Base-by-base conservation (phyloP, 2,797 vertebrate species). In the Prionace glauca region DNA sequence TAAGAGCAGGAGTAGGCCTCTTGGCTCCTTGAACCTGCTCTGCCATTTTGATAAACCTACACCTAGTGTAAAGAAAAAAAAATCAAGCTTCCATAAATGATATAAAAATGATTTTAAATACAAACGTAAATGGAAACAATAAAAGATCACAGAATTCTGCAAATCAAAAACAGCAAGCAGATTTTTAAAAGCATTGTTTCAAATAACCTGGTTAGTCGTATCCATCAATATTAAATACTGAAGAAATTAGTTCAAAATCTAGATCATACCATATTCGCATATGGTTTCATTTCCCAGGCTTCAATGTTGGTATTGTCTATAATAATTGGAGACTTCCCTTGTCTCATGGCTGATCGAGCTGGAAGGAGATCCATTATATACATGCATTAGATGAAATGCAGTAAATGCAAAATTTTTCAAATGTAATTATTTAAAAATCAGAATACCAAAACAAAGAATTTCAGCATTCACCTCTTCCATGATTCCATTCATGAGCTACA, bases 231-330 rank as follows among this genome's bases (percentile, higher is more conserved):
- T 67, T 56, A 95, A 36, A 77, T 72, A 71, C 12, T 72, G 24
- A 95, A 91, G 32, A 91, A 56, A 95, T 74, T 11, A 77, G 14
- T 56, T 77, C 26, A 95, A 65, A 56, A 95, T 95, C 93, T 74
- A 56, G 45, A 32, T 96, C 97, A 97, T 98, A 98, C 98, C 98
- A 98, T 98, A 96, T 97, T 96, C 96, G 97, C 98, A 95, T 98
- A 98, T 0, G 98, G 98, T 97, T 98, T 98, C 98, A 98, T 98
- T 96, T 98, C 98, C 98, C 98, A 98, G 96, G 98, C 97, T 65
- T 97, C 97, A 96, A 98, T 97, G 97, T 98, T 98, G 97, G 98
- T 98, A 90, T 98, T 98, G 96, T 98, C 98, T 96, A 98, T 98
- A 96, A 98, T 97, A 96, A 98, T 96, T 0, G 97, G 98, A 96